Evolutionary conservation across 2,888 invertebrate species (phyloP).

Genomic region (Adineta ricciae): DNA sequence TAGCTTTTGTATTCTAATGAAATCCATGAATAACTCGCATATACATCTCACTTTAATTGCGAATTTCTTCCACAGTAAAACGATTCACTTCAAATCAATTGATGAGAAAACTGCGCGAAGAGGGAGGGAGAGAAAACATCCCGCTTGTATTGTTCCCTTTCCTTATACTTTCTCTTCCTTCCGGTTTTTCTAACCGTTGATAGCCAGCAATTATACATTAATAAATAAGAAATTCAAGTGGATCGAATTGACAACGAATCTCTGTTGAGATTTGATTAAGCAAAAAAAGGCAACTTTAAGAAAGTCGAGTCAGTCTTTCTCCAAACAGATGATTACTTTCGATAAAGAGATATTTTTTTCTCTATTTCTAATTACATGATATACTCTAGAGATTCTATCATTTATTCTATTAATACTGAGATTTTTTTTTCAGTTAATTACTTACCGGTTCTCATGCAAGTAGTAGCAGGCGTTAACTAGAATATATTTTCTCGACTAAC

Average conservation of each 20-base stretch:
- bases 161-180: neutral
- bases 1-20: neutral
- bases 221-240: neutral
- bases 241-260: neutral
- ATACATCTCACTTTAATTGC: neutral
- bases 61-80: neutral
- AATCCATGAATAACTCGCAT: neutral
- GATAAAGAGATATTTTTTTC: neutral
- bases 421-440: neutral
- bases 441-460: neutral
- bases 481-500: neutral
- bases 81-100: neutral
- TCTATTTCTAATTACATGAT: neutral
- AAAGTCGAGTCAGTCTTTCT: too few species aligned
- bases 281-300: neutral
- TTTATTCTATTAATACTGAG: neutral
- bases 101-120: neutral
- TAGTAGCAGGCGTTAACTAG: neutral
- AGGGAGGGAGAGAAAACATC: neutral
- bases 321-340: neutral
- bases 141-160: neutral
- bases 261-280: too few species aligned
- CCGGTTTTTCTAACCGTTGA: neutral
- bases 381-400: neutral
- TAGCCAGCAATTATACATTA: neutral